Conservation (phyloP, 2,888 invertebrate species). For the Cetonia aurata region DNA sequence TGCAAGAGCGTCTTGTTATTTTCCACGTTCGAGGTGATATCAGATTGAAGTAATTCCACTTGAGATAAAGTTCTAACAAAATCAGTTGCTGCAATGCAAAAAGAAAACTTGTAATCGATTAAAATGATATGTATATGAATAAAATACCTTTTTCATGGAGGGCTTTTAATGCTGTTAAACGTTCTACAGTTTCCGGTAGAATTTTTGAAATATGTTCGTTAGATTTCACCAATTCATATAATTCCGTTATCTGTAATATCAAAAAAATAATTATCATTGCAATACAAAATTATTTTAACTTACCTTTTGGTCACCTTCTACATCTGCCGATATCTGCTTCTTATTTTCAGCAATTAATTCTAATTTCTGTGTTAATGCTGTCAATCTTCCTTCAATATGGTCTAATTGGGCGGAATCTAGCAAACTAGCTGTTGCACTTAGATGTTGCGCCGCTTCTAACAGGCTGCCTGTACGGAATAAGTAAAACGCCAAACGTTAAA, state of each 20-base stretch:
- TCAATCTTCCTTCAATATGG: constrained; percentile 84
- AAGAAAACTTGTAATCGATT: background rate
- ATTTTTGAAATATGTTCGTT: constrained; percentile 85
- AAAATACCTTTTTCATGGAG: constrained; percentile 90
- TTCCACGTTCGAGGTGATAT: constrained; percentile 78
- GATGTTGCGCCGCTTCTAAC: constrained; percentile 80
- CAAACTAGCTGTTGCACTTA: constrained; percentile 84
- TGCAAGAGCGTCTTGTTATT: constrained; percentile 83
- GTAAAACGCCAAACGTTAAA: constrained; percentile 50
- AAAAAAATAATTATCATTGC: background rate
- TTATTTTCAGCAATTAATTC: constrained; percentile 76
- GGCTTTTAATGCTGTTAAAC: constrained; percentile 87
- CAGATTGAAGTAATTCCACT: constrained; percentile 81
- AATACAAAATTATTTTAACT: too few relatives aligned
- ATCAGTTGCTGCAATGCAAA: constrained; percentile 81
- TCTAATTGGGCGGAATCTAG: constrained; percentile 88
- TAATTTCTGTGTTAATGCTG: constrained; percentile 81
- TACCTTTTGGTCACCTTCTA: constrained; percentile 70
- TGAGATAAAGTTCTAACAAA: constrained; percentile 88
- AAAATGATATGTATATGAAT: background rate
- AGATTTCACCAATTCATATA: constrained; percentile 90
- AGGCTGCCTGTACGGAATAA: constrained; percentile 63
- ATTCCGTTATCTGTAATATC: constrained; percentile 77
- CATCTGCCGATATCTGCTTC: constrained; percentile 70
- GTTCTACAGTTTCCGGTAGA: constrained; percentile 83